Conservation (phyloP, 2,797 vertebrate genomes). For the Pangasius macronema region DNA sequence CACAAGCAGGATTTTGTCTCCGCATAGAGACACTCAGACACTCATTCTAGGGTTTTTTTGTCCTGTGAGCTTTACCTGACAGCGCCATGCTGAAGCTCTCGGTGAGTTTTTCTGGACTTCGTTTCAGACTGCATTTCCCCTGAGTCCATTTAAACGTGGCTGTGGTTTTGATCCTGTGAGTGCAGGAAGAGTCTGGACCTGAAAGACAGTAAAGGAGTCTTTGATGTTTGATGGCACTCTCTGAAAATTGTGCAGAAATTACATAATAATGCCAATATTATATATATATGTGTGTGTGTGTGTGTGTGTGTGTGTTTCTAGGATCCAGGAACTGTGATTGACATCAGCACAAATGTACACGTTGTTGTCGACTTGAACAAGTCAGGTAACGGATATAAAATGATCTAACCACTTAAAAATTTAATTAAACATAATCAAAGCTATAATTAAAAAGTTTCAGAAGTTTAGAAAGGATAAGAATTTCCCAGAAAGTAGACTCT, state of each 20-base stretch:
- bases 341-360: background rate
- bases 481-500: background rate
- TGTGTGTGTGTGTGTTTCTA: no score
- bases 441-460: background rate
- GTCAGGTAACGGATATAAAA: background rate
- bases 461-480: background rate
- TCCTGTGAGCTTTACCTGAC: constrained; percentile 81
- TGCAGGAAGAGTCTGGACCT: constrained; percentile 70
- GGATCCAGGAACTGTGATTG: background rate
- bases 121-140: constrained; percentile 90
- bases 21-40: no score
- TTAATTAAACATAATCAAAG: background rate
- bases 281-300: background rate
- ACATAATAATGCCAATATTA: no score
- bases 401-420: background rate
- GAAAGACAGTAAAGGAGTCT: background rate
- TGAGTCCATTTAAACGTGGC: constrained; percentile 89
- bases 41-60: no score
- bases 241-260: background rate
- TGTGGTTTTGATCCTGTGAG: constrained; percentile 84
- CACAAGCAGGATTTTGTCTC: background rate
- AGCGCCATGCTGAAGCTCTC: constrained; percentile 79
- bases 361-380: background rate
- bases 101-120: constrained; percentile 83
- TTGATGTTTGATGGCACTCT: background rate